Percentiles rank a stretch among this genome's conserved stretches.
These are phyloP conservation scores for Emydocephalus ijimae DNA, from an alignment of 2,113 vertebrate species.

Conservation along the genomic window DNA sequence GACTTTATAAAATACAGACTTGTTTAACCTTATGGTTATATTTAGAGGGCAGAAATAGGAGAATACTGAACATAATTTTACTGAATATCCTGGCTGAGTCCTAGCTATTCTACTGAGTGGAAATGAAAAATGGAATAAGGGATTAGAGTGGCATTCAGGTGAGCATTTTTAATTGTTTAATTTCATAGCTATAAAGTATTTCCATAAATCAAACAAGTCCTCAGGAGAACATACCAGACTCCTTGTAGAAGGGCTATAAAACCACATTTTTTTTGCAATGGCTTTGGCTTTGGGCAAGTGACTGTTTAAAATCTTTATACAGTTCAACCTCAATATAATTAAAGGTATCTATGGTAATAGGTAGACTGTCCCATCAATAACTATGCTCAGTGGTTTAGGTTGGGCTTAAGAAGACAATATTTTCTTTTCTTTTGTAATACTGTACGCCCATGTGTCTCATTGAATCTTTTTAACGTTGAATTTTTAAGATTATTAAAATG, in stretches of 20 bases:
- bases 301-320: not conserved
- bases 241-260: not conserved
- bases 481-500: not conserved
- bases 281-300: not conserved
- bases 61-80: rapidly evolving
- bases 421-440: not conserved
- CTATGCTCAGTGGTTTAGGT: not conserved
- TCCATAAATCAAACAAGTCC: not conserved
- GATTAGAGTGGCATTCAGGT: not conserved
- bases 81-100: not conserved
- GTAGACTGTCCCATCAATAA: not conserved
- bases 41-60: not conserved
- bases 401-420: not conserved
- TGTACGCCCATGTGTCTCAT: not conserved
- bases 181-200: not conserved
- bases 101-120: not conserved
- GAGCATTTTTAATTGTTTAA: not conserved
- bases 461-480: not conserved
- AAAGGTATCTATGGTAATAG: not conserved
- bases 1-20: not conserved
- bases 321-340: not conserved
- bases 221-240: not conserved
- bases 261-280: not conserved
- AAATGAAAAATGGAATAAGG: not conserved
- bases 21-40: not conserved